These are phyloP conservation scores for Polydrusus tereticollis DNA, from an alignment of 2,888 invertebrate genomes.

Conservation along the genomic window DNA sequence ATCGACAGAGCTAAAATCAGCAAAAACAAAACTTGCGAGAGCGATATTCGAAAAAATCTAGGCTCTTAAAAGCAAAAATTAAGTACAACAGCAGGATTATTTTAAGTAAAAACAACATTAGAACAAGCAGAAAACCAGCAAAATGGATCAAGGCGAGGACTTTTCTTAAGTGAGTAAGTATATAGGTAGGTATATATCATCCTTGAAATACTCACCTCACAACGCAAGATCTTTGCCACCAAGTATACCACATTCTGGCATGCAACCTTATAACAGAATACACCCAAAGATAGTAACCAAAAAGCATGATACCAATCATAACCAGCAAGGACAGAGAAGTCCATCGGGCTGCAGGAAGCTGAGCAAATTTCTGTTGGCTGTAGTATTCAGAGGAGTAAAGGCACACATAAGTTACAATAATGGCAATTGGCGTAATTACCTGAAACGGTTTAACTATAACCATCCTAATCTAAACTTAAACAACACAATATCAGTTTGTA, in stretches of 20 bases:
- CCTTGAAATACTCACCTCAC: constrained; percentile 67
- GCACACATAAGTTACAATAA: constrained; percentile 69
- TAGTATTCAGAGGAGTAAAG: constrained; percentile 70
- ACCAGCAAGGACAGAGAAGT: constrained; percentile 68
- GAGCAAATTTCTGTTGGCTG: constrained; percentile 66
- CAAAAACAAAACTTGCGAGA: too few species aligned
- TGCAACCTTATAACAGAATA: constrained; percentile 68
- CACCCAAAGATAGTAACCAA: constrained; percentile 70
- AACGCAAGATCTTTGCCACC: constrained; percentile 70
- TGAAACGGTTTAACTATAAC: constrained; percentile 21
- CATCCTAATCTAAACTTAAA: too few species aligned
- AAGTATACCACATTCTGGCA: constrained; percentile 69
- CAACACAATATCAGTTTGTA: too few species aligned
- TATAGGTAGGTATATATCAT: too few species aligned
- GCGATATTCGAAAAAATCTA: too few species aligned
- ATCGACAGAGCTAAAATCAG: too few species aligned
- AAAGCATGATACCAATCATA: constrained; percentile 68
- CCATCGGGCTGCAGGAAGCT: constrained; percentile 68
- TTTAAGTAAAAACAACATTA: too few species aligned
- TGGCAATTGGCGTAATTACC: constrained; percentile 72
- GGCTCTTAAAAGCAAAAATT: too few species aligned
- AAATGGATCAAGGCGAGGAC: too few species aligned
- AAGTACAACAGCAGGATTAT: too few species aligned
- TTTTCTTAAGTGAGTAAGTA: too few species aligned
- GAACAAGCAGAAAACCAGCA: too few species aligned